Evolutionary conservation across 1,140 invertebrate genomes (phyloP), one percentile per base, ranked within the genome.

Genomic region (Diabrotica undecimpunctata): DNA sequence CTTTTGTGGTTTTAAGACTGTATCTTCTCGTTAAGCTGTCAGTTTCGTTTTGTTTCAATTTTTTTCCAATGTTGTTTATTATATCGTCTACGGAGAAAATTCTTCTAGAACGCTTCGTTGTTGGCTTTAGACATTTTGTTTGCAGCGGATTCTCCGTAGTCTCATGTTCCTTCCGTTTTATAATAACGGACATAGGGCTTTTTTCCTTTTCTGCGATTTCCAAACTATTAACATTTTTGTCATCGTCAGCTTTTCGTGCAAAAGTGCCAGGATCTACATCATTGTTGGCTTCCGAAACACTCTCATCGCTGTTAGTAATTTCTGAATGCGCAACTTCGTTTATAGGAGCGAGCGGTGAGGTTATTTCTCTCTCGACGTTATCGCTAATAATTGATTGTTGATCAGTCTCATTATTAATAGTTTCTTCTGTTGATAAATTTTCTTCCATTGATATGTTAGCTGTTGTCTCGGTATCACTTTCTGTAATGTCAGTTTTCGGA

Each of bases 61-160:
- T 71, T 52, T 62, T 68, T 10, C 70, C 71, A 35, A 69, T 72
- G 50, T 70, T 70, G 54, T 72, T 64, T 5, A 74, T 74, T n/a
- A 74, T 74, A 56, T 74, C 73, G 53, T 74, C 73, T n/a, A 74
- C 72, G 38, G 73, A 74, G 58, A 74, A 74, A 11, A 74, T 73
- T 39, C 73, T 41, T 57, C 68, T 71, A 13, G 46, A 53, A 12
- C 53, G 54, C 51, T 54, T 55, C 7, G 12, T 39, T 12, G 7
- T 38, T 37, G 39, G n/a, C n/a, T n/a, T n/a, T n/a, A n/a, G n/a
- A n/a, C n/a, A n/a, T n/a, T n/a, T n/a, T n/a, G n/a, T n/a, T n/a
- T n/a, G n/a, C n/a, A n/a, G 35, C 11, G 25, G n/a, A 11, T 6
- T 56, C 13, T 5, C 50, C 50, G 13, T n/a, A n/a, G n/a, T n/a